Conservation (phyloP, 2,113 vertebrate species). For the Actenoides lindsayi region DNA sequence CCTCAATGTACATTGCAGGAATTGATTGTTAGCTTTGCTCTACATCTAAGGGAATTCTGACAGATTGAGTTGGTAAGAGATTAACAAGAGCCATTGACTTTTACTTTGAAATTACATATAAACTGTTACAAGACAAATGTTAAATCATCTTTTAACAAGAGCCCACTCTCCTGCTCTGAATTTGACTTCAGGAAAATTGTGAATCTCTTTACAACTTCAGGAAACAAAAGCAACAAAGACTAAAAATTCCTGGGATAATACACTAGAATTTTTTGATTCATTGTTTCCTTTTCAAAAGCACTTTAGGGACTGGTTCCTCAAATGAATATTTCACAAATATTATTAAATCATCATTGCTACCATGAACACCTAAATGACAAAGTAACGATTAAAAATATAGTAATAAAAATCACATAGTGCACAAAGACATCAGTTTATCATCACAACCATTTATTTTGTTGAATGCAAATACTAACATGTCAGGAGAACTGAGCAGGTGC, state of each 20-base stretch:
- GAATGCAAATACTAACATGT: not conserved
- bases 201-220: no score
- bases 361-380: not conserved
- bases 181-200: not conserved
- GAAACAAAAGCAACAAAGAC: not conserved
- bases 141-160: not conserved
- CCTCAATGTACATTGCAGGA: not conserved
- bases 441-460: constrained; percentile 56
- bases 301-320: not conserved
- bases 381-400: not conserved
- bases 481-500: not conserved
- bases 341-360: not conserved
- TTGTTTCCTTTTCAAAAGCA: not conserved
- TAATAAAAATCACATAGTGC: constrained; percentile 31
- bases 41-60: not conserved
- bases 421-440: constrained; percentile 33
- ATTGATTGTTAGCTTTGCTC: not conserved
- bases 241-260: not conserved
- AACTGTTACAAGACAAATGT: not conserved
- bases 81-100: not conserved
- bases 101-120: not conserved
- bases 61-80: not conserved
- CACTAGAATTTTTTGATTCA: not conserved
- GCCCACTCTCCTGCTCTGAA: not conserved
- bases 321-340: not conserved